Conservation (phyloP, 2,888 invertebrate genomes). For the Dolichopus griseipennis region DNA sequence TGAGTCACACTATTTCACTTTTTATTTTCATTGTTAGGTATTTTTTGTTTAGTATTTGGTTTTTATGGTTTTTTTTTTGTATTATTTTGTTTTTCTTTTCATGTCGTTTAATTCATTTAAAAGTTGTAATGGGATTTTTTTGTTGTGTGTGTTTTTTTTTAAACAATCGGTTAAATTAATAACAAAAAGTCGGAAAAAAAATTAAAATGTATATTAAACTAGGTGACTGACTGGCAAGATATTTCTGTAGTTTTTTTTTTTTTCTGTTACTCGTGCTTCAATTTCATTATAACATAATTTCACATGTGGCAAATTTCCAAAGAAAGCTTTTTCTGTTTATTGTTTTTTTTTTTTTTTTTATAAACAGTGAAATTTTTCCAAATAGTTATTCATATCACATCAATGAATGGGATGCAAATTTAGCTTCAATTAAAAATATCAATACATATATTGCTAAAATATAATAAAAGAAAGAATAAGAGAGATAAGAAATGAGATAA, state of each 20-base stretch:
- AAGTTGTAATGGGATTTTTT: too few relatives aligned
- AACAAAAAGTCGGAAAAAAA: not conserved
- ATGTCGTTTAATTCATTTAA: too few relatives aligned
- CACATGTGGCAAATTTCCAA: constrained; percentile 6
- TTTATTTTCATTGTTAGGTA: too few relatives aligned
- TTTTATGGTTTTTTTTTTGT: too few relatives aligned
- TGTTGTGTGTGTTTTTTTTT: not conserved
- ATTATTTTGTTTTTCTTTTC: too few relatives aligned
- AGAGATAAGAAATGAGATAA: too few relatives aligned
- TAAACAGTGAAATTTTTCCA: not conserved
- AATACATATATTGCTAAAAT: too few relatives aligned
- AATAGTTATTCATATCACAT: not conserved
- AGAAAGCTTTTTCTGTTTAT: not conserved
- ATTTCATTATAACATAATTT: not conserved
- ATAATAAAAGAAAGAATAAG: too few relatives aligned
- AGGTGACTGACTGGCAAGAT: constrained; percentile 3
- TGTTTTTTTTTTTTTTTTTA: not conserved
- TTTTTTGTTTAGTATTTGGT: too few relatives aligned
- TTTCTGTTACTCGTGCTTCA: not conserved
- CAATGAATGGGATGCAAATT: too few relatives aligned
- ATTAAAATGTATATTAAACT: not conserved
- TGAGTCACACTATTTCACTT: not conserved
- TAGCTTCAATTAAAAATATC: too few relatives aligned
- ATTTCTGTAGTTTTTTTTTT: not conserved
- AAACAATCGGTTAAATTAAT: not conserved